A percentile compares a stretch with the other conserved stretches of the same genome.
phyloP scores from a whole-genome alignment of 2,797 vertebrate species.

The Chaetophractus vellerosus region DNA sequence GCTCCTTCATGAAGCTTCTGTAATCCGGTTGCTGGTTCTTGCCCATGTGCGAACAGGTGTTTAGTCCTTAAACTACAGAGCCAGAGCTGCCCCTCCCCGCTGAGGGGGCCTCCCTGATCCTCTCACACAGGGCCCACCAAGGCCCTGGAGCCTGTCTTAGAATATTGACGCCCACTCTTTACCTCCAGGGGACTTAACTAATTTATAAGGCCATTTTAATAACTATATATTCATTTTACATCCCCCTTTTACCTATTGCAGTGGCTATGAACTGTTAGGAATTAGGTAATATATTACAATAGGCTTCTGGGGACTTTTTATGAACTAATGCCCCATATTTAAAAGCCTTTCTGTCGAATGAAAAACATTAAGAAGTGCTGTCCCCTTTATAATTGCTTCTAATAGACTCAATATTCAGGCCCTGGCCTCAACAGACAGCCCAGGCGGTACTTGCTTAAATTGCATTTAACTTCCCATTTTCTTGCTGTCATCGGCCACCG shows the following conservation, averaged over 20 bases:
- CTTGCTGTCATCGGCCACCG: slow-evolving; percentile 69
- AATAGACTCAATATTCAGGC: slow-evolving; percentile 82
- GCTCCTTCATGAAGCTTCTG: background rate
- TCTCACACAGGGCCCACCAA: slow-evolving; percentile 23
- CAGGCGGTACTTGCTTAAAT: slow-evolving; percentile 57
- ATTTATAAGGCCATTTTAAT: slow-evolving; percentile 87
- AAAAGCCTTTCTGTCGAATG: slow-evolving; percentile 85
- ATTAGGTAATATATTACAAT: slow-evolving; percentile 85
- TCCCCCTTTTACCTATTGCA: slow-evolving; percentile 82
- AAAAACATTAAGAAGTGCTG: slow-evolving; percentile 82
- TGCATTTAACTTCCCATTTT: slow-evolving; percentile 82
- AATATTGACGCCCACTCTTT: slow-evolving; percentile 79
- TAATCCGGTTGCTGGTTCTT: background rate
- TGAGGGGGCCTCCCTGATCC: background rate
- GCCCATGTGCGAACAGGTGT: background rate
- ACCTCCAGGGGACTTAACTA: slow-evolving; percentile 83
- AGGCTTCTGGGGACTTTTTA: slow-evolving; percentile 87
- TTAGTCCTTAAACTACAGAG: background rate
- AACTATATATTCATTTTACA: slow-evolving; percentile 87
- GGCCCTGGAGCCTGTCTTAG: slow-evolving; percentile 70
- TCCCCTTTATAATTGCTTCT: slow-evolving; percentile 85
- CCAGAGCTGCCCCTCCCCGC: background rate
- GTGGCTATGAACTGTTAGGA: slow-evolving; percentile 77
- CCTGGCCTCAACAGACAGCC: slow-evolving; percentile 75
- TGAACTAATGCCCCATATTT: slow-evolving; percentile 86